Percentiles rank a stretch among this genome's conserved stretches.
Evolutionary conservation across 2,797 vertebrate genomes (phyloP).

Genomic region (Dallia pectoralis): DNA sequence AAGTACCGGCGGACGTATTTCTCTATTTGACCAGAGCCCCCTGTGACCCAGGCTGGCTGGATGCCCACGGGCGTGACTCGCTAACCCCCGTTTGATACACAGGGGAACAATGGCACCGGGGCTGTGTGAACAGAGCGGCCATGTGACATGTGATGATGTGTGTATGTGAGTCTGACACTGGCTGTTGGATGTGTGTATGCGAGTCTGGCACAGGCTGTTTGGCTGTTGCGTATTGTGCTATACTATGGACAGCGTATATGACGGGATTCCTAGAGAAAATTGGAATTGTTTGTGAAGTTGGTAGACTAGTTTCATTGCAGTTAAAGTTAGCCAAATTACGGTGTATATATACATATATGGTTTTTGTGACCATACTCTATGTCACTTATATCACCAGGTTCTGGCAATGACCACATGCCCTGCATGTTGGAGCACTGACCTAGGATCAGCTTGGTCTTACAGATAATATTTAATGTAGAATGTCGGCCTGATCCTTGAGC

Average conservation of each 20-base stretch:
- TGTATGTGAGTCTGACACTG: background rate
- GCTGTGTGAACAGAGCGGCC: background rate
- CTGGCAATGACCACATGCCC: background rate
- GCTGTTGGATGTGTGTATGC: too few species aligned
- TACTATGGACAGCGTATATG: background rate
- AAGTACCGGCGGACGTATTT: conserved; percentile 61
- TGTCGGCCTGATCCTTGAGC: background rate
- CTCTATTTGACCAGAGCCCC: conserved; percentile 16
- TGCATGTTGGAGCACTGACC: background rate
- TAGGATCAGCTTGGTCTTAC: background rate
- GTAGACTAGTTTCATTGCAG: background rate
- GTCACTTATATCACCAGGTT: background rate
- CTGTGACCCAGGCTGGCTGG: rapidly evolving
- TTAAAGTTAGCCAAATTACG: background rate
- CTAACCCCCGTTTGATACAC: conserved; percentile 5
- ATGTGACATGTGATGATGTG: background rate
- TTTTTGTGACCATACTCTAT: background rate
- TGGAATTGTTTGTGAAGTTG: background rate
- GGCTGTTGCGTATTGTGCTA: background rate
- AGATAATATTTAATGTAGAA: background rate
- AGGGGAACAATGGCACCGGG: conserved; percentile 12
- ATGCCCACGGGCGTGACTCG: conserved; percentile 7
- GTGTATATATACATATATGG: background rate
- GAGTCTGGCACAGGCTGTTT: background rate
- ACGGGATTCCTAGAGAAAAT: background rate